Conservation (phyloP, 2,888 invertebrate genomes). For the Patella caerulea region DNA sequence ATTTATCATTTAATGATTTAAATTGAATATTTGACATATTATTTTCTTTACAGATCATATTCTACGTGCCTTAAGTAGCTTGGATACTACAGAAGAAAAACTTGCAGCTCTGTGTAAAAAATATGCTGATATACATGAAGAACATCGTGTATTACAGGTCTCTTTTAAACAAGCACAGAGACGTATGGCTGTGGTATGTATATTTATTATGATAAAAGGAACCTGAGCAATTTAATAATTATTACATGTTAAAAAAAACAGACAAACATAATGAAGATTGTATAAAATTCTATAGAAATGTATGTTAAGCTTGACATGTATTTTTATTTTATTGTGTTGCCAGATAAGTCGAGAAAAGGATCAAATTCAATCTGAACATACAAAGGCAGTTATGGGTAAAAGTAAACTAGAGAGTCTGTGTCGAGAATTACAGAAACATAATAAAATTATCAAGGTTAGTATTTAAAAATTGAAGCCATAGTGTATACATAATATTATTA, state of each 20-base stretch:
- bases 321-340: too few species aligned
- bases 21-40: not conserved
- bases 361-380: constrained; percentile 85
- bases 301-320: too few species aligned
- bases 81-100: constrained; percentile 80
- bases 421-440: constrained; percentile 91
- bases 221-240: too few species aligned
- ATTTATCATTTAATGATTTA: too few species aligned
- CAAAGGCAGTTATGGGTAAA: constrained; percentile 85
- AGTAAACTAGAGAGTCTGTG: constrained; percentile 91
- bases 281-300: too few species aligned
- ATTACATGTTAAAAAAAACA: too few species aligned
- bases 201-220: not conserved
- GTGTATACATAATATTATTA: too few species aligned
- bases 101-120: constrained; percentile 81
- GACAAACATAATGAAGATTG: too few species aligned
- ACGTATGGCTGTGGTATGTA: constrained; percentile 65
- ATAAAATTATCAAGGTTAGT: constrained; percentile 87
- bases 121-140: constrained; percentile 83
- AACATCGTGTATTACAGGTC: constrained; percentile 74
- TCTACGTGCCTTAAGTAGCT: constrained; percentile 74
- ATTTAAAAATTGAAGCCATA: not conserved
- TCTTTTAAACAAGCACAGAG: constrained; percentile 68
- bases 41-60: constrained; percentile 74
- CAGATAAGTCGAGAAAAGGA: constrained; percentile 83